Base-by-base conservation (phyloP, 92 coral and sea anemone species). In the Porites divaricata region DNA sequence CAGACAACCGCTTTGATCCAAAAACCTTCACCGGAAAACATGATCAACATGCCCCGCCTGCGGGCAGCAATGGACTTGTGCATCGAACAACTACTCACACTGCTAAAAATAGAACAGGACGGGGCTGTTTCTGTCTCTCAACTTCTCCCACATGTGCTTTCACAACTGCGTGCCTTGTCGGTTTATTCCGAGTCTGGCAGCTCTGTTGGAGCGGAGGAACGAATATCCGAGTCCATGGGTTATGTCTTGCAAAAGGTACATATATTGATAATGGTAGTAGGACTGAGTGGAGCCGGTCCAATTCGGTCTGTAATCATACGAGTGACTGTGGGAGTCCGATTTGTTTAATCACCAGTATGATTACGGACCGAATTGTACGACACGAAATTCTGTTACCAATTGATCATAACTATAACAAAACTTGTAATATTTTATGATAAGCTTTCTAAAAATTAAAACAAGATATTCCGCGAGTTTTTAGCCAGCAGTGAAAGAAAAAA, bases 151-250 rank as follows among this genome's bases (percentile, higher is more conserved):
- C 89, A 93, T 54, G 98, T 96, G 54, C 83, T 96, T 69, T 96
- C 98, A 19, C 98, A 96, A 87, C 86, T 96, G 72, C 98, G 98
- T 1, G 98, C 98, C 2, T 63, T 96, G 79, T 96, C 98, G 21
- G 89, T 92, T 83, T 91, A 91, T 76, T 94, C 96, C 0, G 98
- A 96, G 88, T 51, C 95, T 6, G 86, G 93, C 59, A 92, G 95
- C 78, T 75, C 89, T 16, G 74, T 86, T 25, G 88, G 94, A 35
- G 70, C 84, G 23, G 87, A 81, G 1, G 98, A 92, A 14, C 86
- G 80, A 14, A 74, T 91, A 63, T 88, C 98, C 8, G 96, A 96
- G 94, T 85, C 96, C 65, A 90, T 96, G 93, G 94, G 93, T 19
- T 94, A 94, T 68, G 93, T 89, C 9, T 83, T 96, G 45, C 98